Evolutionary conservation across 2,113 vertebrate species (phyloP), one percentile per base, ranked within the genome.

Genomic region (Laterallus jamaicensis): DNA sequence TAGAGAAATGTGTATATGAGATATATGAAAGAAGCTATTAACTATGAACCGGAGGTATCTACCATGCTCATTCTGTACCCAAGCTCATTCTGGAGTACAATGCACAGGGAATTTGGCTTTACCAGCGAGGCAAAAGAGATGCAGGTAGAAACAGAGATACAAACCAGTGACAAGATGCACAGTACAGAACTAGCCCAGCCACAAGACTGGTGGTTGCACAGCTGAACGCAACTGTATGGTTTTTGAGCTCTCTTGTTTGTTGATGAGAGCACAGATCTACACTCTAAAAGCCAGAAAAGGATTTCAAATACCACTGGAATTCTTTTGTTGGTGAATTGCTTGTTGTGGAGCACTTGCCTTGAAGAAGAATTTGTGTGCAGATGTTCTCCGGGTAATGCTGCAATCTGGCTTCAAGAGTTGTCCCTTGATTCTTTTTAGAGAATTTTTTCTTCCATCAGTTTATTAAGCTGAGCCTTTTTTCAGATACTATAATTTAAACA

Each of bases 301-400:
- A 89, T 88, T 91, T 90, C 35, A 78, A 83, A 84, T 74, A 67
- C 62, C 50, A 0, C 11, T 64, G 80, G 66, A 81, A 78, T 88
- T 81, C 92, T 93, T 92, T 84, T 86, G 71, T 64, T 93, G 76
- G 60, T 88, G 88, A 76, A 67, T 74, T 88, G 66, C 88, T 91
- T 83, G 54, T 85, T 42, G 17, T 78, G 60, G 60, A 83, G 93
- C 60, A 49, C 75, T 96, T 95, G 88, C 55, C 68, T 97, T 86
- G 86, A 84, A 69, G 54, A 90, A 92, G 69, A 69, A 86, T 92
- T 75, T 88, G 58, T 71, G 82, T 84, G 69, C 58, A 92, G 86
- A 81, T 86, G 82, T 88, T 95, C 82, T 78, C n/a, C 56, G 85
- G 42, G 39, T 88, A 90, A 83, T 49, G 42, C 76, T 84, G 64